phyloP scores from a whole-genome alignment of 2,888 invertebrate species.

The Drosophila pseudotakahashii region DNA sequence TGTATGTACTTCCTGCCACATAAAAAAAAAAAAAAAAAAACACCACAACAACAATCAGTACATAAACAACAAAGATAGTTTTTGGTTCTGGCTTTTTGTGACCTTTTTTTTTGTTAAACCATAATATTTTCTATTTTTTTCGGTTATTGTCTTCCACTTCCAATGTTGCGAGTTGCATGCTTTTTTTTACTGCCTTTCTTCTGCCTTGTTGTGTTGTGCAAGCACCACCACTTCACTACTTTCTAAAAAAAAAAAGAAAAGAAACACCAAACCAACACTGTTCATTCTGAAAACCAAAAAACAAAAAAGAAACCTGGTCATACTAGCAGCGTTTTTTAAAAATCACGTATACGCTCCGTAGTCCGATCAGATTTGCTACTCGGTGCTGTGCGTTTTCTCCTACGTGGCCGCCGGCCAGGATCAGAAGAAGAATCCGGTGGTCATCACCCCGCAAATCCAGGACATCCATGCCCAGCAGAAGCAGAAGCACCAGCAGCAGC shows the following conservation, averaged over 20 bases:
- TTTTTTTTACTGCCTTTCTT: conserved; percentile 1
- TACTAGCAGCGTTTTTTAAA: conserved; percentile 10
- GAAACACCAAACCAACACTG: not conserved
- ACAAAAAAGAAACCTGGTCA: not conserved
- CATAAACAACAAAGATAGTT: conserved; percentile 13
- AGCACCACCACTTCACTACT: conserved; percentile 10
- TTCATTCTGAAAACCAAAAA: not conserved
- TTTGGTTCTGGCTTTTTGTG: conserved; percentile 6
- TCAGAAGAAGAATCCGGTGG: conserved; percentile 86
- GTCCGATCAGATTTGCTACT: conserved; percentile 99
- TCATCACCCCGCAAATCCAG: conserved; percentile 83
- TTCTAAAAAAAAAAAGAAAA: not conserved
- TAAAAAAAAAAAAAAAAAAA: not conserved
- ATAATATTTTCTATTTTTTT: conserved; percentile 3
- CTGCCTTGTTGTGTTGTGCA: conserved; percentile 21
- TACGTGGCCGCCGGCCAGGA: conserved; percentile 97
- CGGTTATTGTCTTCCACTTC: not conserved
- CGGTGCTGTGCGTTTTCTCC: conserved; percentile 99
- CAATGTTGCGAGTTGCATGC: conserved; percentile 22
- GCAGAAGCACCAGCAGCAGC: conserved; percentile 73
- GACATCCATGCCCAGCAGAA: conserved; percentile 83
- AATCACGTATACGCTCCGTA: conserved; percentile 82
- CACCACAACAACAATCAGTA: conserved; percentile 20
- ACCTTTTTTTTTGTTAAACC: not conserved
- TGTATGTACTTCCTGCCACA: conserved; percentile 21